Base-by-base conservation (phyloP, 2,113 vertebrate species). In the Halichoeres trimaculatus region DNA sequence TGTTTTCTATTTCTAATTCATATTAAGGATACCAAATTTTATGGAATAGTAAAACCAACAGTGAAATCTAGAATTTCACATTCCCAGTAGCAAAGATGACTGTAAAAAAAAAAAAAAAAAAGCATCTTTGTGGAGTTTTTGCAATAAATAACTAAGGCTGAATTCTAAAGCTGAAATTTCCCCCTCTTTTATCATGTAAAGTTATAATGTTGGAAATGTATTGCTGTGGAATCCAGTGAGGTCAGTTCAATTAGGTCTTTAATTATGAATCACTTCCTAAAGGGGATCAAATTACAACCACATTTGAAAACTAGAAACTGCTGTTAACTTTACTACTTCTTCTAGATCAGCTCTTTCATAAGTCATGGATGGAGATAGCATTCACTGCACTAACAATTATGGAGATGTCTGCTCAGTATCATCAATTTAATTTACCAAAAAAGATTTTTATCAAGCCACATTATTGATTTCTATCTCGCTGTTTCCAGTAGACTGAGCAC, bases 401-500 rank as follows among this genome's bases (percentile, higher is more conserved):
- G 51, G 24, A 63, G 50, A 70, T 74, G 26, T 38, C 10, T 51
- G 24, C 19, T 50, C 20, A 22, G 19, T 47, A 50, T 55, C 4
- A 26, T 45, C 5, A 36, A 17, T 40, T 19, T 24, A 62, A 70
- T 56, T 53, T 60, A 61, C 35, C 16, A 59, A 34, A 17, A 41
- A 47, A n/a, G 7, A 76, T 62, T 64, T 68, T 20, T 50, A 19
- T 61, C 5, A 43, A 64, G 52, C 5, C 47, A 51, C 45, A 62
- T 68, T 59, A 36, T 45, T 66, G 48, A 41, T 66, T 57, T 81
- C 48, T 53, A 40, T 63, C 35, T 34, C 9, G 34, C 51, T 65
- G 22, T 38, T 64, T 68, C 24, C 19, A n/a, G 19, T 48, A 48
- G 45, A n/a, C 17, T 20, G 19, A 75, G 35, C 52, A 30, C 16